These are phyloP conservation scores for Spodoptera exigua DNA, from an alignment of 2,888 invertebrate species.

Conservation along the genomic window DNA sequence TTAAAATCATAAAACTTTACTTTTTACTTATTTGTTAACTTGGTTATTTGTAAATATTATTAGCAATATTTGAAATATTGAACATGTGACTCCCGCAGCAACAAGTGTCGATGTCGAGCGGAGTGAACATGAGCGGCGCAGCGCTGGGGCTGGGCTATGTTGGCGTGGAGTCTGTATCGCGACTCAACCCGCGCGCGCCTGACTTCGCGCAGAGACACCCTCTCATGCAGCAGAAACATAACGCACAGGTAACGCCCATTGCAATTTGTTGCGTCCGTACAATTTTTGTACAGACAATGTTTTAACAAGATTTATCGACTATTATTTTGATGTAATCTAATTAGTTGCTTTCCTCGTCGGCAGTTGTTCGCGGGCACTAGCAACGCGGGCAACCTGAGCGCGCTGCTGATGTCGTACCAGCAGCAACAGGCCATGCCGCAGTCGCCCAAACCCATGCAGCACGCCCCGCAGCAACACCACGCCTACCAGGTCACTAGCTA, in stretches of 20 bases:
- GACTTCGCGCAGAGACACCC: slow-evolving; percentile 85
- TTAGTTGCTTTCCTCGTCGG: not conserved
- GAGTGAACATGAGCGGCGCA: slow-evolving; percentile 53
- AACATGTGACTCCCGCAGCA: slow-evolving; percentile 34
- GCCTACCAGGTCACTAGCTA: slow-evolving; percentile 78
- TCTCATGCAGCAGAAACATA: slow-evolving; percentile 76
- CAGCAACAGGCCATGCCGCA: slow-evolving; percentile 81
- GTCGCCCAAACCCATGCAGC: slow-evolving; percentile 85
- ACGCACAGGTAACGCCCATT: slow-evolving; percentile 72
- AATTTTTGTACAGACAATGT: no score
- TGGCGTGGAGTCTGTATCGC: slow-evolving; percentile 80
- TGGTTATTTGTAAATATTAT: no score
- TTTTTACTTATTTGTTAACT: no score
- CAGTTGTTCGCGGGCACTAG: slow-evolving; percentile 76
- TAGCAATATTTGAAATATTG: not conserved
- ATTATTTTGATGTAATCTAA: slow-evolving; percentile 9
- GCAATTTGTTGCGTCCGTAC: no score
- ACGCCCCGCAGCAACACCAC: slow-evolving; percentile 78
- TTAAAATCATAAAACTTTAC: no score
- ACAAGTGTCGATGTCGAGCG: slow-evolving; percentile 75
- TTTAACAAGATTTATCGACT: no score
- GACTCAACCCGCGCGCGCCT: slow-evolving; percentile 86
- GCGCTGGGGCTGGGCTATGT: slow-evolving; percentile 66
- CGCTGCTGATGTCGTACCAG: slow-evolving; percentile 85
- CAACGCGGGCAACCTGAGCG: slow-evolving; percentile 78